Percentiles rank a stretch among this genome's conserved stretches.
Evolutionary conservation across 2,797 vertebrate species (phyloP).

Genomic region (Numenius phaeopus): DNA sequence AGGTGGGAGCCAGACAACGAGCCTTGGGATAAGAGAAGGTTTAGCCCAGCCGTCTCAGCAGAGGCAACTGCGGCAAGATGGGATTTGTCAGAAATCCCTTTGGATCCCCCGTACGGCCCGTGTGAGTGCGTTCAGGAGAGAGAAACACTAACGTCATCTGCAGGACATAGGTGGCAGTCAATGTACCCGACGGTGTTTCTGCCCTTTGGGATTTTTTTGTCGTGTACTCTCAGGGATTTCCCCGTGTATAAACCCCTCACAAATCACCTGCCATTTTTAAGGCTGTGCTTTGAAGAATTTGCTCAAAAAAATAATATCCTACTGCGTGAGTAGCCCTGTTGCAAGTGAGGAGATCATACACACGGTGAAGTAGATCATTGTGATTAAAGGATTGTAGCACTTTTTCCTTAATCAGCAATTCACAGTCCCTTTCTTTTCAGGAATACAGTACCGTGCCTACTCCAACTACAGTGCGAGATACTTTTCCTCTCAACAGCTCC

Average conservation of each 20-base stretch:
- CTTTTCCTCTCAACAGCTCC: background rate
- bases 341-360: background rate
- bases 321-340: background rate
- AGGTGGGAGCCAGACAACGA: background rate
- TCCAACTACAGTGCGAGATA: background rate
- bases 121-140: background rate
- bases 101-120: fast-evolving
- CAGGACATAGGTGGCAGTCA: background rate
- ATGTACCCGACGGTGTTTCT: background rate
- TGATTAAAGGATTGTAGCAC: background rate
- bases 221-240: background rate
- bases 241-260: background rate
- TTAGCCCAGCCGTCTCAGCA: background rate
- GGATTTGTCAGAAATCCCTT: background rate
- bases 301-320: background rate
- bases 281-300: background rate
- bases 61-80: background rate
- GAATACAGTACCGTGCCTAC: background rate
- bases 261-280: background rate
- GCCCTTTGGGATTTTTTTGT: background rate
- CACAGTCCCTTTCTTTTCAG: background rate
- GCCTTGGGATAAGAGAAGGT: background rate
- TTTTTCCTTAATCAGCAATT: background rate
- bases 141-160: fast-evolving
- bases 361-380: background rate